A percentile compares a stretch with the other conserved stretches of the same genome.
Evolutionary conservation across 2,888 invertebrate genomes (phyloP).

Genomic region (Bimastos eiseni): DNA sequence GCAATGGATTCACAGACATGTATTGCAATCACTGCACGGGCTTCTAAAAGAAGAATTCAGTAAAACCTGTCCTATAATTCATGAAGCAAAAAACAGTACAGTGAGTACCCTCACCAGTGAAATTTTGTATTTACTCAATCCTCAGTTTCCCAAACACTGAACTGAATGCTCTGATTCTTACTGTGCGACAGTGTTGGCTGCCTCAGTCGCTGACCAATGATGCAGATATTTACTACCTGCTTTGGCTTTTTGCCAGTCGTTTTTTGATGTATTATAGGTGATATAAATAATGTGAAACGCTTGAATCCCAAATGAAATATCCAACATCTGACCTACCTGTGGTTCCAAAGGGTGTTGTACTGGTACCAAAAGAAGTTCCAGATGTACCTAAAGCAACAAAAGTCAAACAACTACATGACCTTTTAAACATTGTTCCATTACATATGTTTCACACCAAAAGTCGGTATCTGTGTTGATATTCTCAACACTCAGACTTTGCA

Average conservation of each 20-base stretch:
- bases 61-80: not conserved
- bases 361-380: slow-evolving; percentile 17
- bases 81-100: not conserved
- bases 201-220: not conserved
- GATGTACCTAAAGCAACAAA: not conserved
- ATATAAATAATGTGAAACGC: too few relatives aligned
- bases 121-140: not conserved
- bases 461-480: not conserved
- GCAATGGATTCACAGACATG: slow-evolving; percentile 9
- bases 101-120: not conserved
- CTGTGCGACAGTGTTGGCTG: not conserved
- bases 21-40: not conserved
- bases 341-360: slow-evolving; percentile 22
- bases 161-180: not conserved
- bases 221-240: not conserved
- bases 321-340: not conserved
- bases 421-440: not conserved
- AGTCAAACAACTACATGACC: too few relatives aligned
- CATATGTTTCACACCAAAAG: not conserved
- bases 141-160: not conserved
- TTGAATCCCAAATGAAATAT: not conserved
- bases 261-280: not conserved
- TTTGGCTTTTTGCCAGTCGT: not conserved
- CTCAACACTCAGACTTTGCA: too few relatives aligned
- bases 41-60: too few relatives aligned